These are phyloP conservation scores for Mizuhopecten yessoensis DNA, from an alignment of 1,140 invertebrate genomes.

Conservation along the genomic window DNA sequence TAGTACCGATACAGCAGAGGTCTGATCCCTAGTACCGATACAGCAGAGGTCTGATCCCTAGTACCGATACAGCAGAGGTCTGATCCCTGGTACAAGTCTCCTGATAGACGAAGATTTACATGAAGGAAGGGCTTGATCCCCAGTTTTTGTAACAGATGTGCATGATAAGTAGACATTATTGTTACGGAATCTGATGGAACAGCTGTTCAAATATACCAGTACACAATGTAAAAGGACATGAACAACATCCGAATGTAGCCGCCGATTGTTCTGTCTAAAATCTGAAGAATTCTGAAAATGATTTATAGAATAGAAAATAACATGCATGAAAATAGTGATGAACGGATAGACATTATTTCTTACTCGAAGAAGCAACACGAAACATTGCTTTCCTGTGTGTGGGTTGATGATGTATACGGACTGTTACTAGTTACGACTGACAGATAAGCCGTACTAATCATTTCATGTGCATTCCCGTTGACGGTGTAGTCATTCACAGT, in stretches of 20 bases:
- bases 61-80: too few relatives aligned
- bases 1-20: too few relatives aligned
- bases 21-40: too few relatives aligned
- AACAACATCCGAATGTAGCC: too few relatives aligned
- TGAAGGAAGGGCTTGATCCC: neutral
- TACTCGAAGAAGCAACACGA: neutral
- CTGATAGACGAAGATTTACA: too few relatives aligned
- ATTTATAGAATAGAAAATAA: too few relatives aligned
- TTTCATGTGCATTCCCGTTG: neutral
- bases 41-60: too few relatives aligned
- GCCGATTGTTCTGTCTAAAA: too few relatives aligned
- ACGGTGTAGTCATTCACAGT: neutral
- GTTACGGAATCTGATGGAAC: neutral
- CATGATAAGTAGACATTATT: neutral
- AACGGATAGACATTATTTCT: neutral
- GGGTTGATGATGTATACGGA: neutral
- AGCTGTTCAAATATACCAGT: constrained; percentile 5
- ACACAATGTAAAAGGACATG: too few relatives aligned
- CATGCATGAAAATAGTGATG: neutral
- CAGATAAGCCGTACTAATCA: neutral
- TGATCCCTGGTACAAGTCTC: too few relatives aligned
- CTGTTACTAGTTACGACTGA: neutral
- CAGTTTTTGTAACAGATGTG: neutral
- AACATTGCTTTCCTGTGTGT: neutral
- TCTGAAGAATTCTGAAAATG: too few relatives aligned